Base-by-base conservation (phyloP, 2,888 invertebrate genomes). In the Ischnura elegans region DNA sequence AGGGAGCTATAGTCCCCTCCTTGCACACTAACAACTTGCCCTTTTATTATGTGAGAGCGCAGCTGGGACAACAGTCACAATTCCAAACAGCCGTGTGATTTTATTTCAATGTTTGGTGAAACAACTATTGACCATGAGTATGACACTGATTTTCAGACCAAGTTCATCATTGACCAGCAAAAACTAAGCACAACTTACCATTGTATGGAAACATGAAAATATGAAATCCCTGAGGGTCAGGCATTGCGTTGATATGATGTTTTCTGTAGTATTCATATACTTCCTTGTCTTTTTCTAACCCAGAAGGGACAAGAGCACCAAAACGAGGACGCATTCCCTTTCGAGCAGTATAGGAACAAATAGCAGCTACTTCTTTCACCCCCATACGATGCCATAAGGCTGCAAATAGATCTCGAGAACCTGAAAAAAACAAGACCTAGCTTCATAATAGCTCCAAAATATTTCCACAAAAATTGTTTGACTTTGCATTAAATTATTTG, bases 171-270 rank as follows among this genome's bases (percentile, higher is more conserved):
- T n/a, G n/a, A n/a, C 0, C 85, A 85, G 13, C 21, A 85, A 29
- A 85, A 6, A 85, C 13, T 6, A 76, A 13, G 2, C 36, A 85
- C 3, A 46, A 43, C 42, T 90, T 61, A 90, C 90, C 90, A 2
- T 42, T 43, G n/a, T n/a, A 90, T 25, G 90, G 90, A 8, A 90
- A 55, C 13, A 10, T 10, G 66, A 90, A 61, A 25, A 90, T 55
- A 25, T 90, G 90, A 43, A 90, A 90, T 25, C 90, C 90, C 55
- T 90, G 90, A 42, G 90, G 90, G 16, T 90, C 90, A 10, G 90
- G 90, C 45, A 90, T 43, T 2, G 90, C 43, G 66, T 90, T 61
- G 45, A 66, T 42, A 21, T 66, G 61, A 45, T 66, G 13, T 66
- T 61, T 90, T 55, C 55, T 55, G n/a, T 66, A 90, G 5, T 25